Base-by-base conservation (phyloP, 2,797 vertebrate species). In the Gallinago nigripennis region DNA sequence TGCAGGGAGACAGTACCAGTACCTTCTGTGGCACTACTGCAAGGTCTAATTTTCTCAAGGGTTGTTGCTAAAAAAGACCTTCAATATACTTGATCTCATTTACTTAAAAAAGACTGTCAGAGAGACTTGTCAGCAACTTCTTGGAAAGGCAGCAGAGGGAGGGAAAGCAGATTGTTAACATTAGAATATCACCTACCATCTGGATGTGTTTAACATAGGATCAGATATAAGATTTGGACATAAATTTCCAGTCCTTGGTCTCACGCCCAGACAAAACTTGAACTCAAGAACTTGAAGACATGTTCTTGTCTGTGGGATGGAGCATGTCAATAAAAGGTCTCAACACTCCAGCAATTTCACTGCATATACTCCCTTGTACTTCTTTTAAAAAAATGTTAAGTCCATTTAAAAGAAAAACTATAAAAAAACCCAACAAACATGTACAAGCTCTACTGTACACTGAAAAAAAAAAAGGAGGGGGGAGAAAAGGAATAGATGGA, bases 101-200 rank as follows among this genome's bases (percentile, higher is more conserved):
- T 92, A 71, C 86, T 97, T 86, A 41, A 37, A 95, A 95, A 94
- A 92, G 93, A 45, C 81, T 95, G 94, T 92, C 90, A 94, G 93
- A 90, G 90, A 88, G 90, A 77, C 70, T 86, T 95, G 96, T 96
- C 95, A 95, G 94, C 95, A 96, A 86, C 90, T 97, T 95, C 94
- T 92, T 88, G 60, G 90, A 88, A 90, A 92, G 86, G 83, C 96
- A 90, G 92, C 77, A 88, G 93, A 94, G 92, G 90, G 93, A 95
- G 86, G 73, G 64, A 75, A 94, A 94, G 86, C 95, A 94, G 94
- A 92, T 6, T 88, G 94, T 95, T 94, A 93, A 76, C 86, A 94
- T 95, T 94, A 93, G 93, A 95, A 93, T 95, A 95, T 90, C 93
- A 95, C 90, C 92, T 94, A 82, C 96, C 96, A 96, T 94, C 96